These are phyloP conservation scores for Vombatus ursinus DNA, from an alignment of 2,113 vertebrate genomes.

Conservation along the genomic window DNA sequence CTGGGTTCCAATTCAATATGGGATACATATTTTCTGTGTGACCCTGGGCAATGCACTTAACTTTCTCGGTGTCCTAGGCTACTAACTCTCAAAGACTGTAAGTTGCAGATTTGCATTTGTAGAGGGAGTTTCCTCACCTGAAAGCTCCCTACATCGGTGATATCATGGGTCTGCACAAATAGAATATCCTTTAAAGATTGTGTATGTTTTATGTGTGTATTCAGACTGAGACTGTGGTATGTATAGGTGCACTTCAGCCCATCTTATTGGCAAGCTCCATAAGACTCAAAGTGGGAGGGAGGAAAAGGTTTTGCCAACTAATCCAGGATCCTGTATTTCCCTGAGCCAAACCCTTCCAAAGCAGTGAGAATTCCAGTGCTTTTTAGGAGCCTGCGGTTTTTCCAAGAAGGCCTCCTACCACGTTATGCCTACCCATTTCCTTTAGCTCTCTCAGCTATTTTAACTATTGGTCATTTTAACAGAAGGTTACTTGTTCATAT, in stretches of 20 bases:
- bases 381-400: not conserved
- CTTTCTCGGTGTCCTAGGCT: not conserved
- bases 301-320: not conserved
- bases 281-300: not conserved
- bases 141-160: too few species aligned
- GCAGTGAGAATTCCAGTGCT: not conserved
- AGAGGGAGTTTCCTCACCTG: too few species aligned
- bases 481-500: not conserved
- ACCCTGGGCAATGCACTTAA: not conserved
- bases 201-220: not conserved
- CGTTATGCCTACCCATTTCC: not conserved
- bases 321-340: not conserved
- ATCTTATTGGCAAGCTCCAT: not conserved
- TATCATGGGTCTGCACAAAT: too few species aligned
- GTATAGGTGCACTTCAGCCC: not conserved
- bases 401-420: not conserved
- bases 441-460: not conserved
- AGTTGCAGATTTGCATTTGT: not conserved
- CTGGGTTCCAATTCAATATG: not conserved
- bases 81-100: not conserved
- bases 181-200: too few species aligned
- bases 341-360: not conserved
- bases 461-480: not conserved
- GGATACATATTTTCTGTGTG: not conserved
- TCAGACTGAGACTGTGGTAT: not conserved